Conservation (phyloP, 2,113 vertebrate species). For the Caracal caracal region DNA sequence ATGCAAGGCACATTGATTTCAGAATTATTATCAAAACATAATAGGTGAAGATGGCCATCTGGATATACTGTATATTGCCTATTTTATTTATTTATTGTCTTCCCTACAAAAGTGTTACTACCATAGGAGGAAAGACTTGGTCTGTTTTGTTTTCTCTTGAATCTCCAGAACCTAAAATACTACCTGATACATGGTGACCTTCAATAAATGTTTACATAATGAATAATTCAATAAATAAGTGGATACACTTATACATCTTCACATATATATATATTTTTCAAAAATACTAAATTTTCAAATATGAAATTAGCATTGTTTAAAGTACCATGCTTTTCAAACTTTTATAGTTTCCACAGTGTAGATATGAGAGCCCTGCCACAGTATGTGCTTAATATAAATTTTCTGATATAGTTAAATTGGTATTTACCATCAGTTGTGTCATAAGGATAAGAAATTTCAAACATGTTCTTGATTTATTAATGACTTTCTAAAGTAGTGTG, state of each 20-base stretch:
- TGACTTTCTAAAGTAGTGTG: slow-evolving; percentile 44
- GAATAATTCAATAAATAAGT: neutral
- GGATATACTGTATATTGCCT: neutral
- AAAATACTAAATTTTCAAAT: neutral
- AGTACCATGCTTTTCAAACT: neutral
- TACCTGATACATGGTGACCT: neutral
- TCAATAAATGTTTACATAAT: neutral
- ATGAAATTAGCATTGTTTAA: neutral
- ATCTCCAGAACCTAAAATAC: neutral
- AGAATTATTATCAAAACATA: neutral
- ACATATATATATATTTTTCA: neutral
- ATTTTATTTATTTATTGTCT: neutral
- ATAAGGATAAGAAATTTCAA: slow-evolving; percentile 44
- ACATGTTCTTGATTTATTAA: slow-evolving; percentile 55
- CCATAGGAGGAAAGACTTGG: neutral
- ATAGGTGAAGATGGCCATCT: neutral
- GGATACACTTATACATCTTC: neutral
- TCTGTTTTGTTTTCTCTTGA: neutral
- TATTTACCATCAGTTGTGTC: slow-evolving; percentile 20
- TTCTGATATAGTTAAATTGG: slow-evolving; percentile 12
- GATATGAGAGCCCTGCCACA: neutral
- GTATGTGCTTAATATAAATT: neutral
- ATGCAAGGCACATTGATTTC: neutral
- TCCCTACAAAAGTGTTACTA: neutral
- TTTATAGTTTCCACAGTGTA: neutral